Base-by-base conservation (phyloP, 2,888 invertebrate species). In the Caenorhabditis sinica region DNA sequence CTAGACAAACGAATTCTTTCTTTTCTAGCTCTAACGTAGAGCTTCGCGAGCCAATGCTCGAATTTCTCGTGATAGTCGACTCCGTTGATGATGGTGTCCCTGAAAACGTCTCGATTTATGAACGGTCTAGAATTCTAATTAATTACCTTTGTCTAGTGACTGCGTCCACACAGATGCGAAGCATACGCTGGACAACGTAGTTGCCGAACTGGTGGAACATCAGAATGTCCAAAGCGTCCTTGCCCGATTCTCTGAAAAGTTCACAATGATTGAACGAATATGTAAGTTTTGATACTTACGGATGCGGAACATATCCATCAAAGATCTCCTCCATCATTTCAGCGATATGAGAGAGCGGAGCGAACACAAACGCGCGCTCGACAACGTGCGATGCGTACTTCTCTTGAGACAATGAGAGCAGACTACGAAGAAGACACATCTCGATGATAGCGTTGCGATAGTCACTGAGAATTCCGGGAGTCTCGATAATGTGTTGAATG, bases 131-230 rank as follows among this genome's bases (percentile, higher is more conserved):
- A n/a, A n/a, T n/a, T n/a, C n/a, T n/a, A n/a, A n/a, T n/a, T n/a
- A 25, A 36, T 5, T 40, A 61, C 61, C 61, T 20, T 13, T 61
- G 30, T 36, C 51, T 53, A 53, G 28, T 6, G 20, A 49, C 68
- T 20, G 23, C 20, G 51, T 51, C 20, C 36, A 69, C 69, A 20
- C 89, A 69, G 40, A 91, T 85, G 33, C 65, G 69, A 66, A 91
- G 89, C 88, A 91, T 87, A 45, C 87, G 85, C 82, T 91, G 91
- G 40, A 90, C 87, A 45, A 91, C 90, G 60, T 91, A 91, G 85
- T 91, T 91, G 60, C 91, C 91, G 69, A 83, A 91, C 71, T 91
- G 91, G 69, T 91, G 89, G 83, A 91, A 90, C 43, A 91, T 85
- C 76, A 91, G 88, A 40, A 89, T 85, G 68, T 89, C 88, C 23